Base-by-base conservation (phyloP, 2,888 invertebrate species). In the Pandemis corylana region DNA sequence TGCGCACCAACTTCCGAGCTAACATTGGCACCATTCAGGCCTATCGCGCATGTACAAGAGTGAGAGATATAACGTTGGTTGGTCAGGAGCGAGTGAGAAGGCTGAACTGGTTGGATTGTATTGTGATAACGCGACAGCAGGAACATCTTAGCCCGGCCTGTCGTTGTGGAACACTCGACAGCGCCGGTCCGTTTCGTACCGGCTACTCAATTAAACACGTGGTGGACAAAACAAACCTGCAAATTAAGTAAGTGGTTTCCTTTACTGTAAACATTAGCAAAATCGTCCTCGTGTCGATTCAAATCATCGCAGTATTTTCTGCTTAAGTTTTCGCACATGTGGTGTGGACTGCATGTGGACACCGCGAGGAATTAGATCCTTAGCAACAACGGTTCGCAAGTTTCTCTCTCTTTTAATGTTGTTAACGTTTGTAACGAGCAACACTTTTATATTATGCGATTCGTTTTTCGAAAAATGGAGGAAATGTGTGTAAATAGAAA, bases 141-240 rank as follows among this genome's bases (percentile, higher is more conserved):
- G 36, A 53, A n/a, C 59, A 73, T 68, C 76, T 46, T 28, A 46
- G 7, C 63, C 63, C 81, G 85, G 89, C 81, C 93, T 90, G 93
- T 94, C 92, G 92, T 89, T 89, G 89, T 87, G 83, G 81, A 85
- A 86, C 87, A 79, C 81, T 86, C 91, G 92, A 85, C 90, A 90
- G 90, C 87, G 84, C 79, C 86, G 89, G 90, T 87, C 86, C 78
- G 83, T 87, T 85, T 72, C 76, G 80, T 79, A 77, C 81, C 85
- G 82, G 81, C 79, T 77, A 76, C 68, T 65, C 67, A 78, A 77
- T 71, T 77, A 81, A 90, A 87, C 94, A 94, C 94, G 94, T 94
- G 94, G 91, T 87, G 88, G 90, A 86, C 84, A 79, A 82, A 67
- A 76, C 80, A 80, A 86, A 86, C 87, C 86, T 85, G 84, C 78